phyloP scores from a whole-genome alignment of 1,140 invertebrate genomes.

The Drosophila auraria region DNA sequence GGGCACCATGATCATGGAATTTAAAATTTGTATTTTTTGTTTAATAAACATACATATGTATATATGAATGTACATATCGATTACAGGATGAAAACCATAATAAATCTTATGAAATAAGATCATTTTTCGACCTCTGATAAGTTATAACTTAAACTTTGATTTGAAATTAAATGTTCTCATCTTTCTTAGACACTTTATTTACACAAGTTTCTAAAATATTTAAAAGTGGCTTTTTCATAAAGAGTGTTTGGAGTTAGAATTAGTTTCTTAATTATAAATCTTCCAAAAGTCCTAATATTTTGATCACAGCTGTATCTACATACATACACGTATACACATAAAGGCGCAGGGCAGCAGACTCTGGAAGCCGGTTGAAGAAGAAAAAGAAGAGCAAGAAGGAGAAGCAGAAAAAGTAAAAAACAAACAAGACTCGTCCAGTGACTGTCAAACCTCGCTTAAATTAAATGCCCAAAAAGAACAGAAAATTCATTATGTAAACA shows the following conservation, averaged over 20 bases:
- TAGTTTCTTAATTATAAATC: not conserved
- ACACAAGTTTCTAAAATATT: too few relatives aligned
- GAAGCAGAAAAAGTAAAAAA: slow-evolving; percentile 30
- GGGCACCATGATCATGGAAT: too few relatives aligned
- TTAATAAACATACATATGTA: too few relatives aligned
- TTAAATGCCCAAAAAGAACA: slow-evolving; percentile 13
- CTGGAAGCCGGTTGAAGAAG: slow-evolving; percentile 53
- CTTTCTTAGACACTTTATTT: too few relatives aligned
- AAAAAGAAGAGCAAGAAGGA: slow-evolving; percentile 16
- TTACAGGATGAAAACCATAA: too few relatives aligned
- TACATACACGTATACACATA: not conserved
- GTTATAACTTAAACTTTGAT: too few relatives aligned
- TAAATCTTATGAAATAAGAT: too few relatives aligned
- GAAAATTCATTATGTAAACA: slow-evolving; percentile 46
- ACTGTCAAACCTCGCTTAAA: slow-evolving; percentile 40
- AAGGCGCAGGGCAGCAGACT: not conserved
- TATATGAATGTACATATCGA: too few relatives aligned
- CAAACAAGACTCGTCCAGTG: slow-evolving; percentile 14
- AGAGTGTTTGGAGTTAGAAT: not conserved
- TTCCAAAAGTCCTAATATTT: not conserved
- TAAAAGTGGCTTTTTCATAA: too few relatives aligned
- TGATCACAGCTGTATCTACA: not conserved
- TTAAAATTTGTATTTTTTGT: too few relatives aligned
- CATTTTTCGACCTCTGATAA: too few relatives aligned
- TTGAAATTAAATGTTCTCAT: too few relatives aligned